phyloP scores from a whole-genome alignment of 1,140 invertebrate genomes.

The Vollenhovia emeryi region DNA sequence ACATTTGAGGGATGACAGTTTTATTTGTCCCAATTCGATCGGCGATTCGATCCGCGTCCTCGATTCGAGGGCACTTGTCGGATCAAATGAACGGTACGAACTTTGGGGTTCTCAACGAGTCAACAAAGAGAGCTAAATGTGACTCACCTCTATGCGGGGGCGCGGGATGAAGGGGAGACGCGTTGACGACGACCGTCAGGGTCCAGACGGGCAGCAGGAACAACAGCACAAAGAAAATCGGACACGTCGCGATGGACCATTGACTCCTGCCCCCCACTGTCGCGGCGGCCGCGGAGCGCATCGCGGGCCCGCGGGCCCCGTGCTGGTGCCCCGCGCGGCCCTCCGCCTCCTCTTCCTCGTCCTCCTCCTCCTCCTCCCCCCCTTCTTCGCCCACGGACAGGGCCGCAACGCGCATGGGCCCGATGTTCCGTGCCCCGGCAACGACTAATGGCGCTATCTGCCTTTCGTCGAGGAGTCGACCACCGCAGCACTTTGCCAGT shows the following conservation, averaged over 20 bases:
- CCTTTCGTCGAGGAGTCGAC: slow-evolving; percentile 70
- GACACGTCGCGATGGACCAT: slow-evolving; percentile 4
- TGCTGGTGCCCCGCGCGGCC: neutral
- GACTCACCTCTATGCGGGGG: slow-evolving; percentile 66
- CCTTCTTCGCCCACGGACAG: slow-evolving; percentile 66
- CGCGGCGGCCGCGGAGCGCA: slow-evolving; percentile 47
- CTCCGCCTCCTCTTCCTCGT: slow-evolving; percentile 7
- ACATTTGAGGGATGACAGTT: too few relatives aligned
- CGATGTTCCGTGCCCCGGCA: slow-evolving; percentile 59
- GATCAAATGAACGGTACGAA: neutral
- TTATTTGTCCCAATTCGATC: neutral
- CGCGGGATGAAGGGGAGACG: slow-evolving; percentile 65
- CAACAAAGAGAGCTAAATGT: slow-evolving; percentile 35
- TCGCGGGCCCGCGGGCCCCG: slow-evolving; percentile 44
- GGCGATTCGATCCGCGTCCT: neutral
- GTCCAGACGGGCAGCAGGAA: slow-evolving; percentile 53
- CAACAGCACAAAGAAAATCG: slow-evolving; percentile 55
- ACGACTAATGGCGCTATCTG: slow-evolving; percentile 73
- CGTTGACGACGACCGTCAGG: slow-evolving; percentile 47
- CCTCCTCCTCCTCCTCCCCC: slow-evolving; percentile 59
- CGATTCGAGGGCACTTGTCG: neutral
- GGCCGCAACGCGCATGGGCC: slow-evolving; percentile 66
- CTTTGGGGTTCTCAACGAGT: neutral
- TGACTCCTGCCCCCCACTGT: slow-evolving; percentile 49
- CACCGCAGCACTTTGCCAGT: slow-evolving; percentile 73